Evolutionary conservation across 2,888 invertebrate genomes (phyloP).

Genomic region (Nemotelus pantherinus): DNA sequence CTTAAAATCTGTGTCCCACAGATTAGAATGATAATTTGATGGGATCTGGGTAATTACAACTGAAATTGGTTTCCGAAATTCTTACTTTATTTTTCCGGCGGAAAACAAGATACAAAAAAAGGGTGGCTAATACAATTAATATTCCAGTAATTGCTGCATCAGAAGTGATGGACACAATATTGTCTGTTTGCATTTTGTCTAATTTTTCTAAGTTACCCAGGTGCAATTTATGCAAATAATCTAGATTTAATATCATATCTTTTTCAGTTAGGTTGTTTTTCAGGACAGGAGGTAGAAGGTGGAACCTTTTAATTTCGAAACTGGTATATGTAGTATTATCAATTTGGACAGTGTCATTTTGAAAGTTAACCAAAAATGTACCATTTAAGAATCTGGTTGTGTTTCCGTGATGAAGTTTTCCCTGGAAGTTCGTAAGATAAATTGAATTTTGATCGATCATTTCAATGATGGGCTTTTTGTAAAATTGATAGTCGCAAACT

Average conservation of each 20-base stretch:
- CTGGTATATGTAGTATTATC: conserved; percentile 14
- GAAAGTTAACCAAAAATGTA: conserved; percentile 13
- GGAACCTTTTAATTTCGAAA: conserved; percentile 9
- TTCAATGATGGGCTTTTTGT: not conserved
- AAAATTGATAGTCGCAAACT: conserved; percentile 17
- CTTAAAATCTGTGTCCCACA: too few species aligned
- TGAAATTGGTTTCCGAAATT: too few species aligned
- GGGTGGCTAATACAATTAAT: too few species aligned
- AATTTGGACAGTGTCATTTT: conserved; percentile 31
- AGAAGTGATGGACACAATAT: not conserved
- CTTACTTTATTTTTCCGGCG: too few species aligned
- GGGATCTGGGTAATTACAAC: too few species aligned
- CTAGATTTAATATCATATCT: conserved; percentile 16
- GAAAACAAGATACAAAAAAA: too few species aligned
- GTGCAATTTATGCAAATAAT: conserved; percentile 20
- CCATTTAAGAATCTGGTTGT: conserved; percentile 33
- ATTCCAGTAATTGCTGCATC: not conserved
- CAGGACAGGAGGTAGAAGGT: conserved; percentile 31
- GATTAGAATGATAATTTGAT: too few species aligned
- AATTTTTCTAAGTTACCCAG: not conserved
- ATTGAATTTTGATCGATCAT: conserved; percentile 30
- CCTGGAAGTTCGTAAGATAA: conserved; percentile 35
- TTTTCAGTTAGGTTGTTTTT: conserved; percentile 18
- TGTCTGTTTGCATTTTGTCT: not conserved
- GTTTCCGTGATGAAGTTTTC: conserved; percentile 1